Evolutionary conservation across 2,113 vertebrate species (phyloP).

Genomic region (Nycticryphes semicollaris): DNA sequence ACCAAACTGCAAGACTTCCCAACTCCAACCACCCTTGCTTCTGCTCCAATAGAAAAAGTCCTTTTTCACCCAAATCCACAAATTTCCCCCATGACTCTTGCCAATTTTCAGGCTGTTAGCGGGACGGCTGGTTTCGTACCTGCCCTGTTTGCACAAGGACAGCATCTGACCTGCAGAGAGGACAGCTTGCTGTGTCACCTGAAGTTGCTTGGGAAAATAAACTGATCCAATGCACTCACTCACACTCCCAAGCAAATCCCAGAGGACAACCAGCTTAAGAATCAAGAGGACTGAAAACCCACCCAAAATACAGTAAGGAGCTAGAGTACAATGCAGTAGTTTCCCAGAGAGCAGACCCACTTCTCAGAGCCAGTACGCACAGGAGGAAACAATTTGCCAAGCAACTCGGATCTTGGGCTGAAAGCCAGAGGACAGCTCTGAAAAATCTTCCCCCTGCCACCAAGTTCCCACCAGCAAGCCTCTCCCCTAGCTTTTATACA

Average conservation of each 20-base stretch:
- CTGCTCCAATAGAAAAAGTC: not conserved
- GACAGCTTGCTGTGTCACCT: not conserved
- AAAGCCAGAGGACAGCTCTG: constrained; percentile 24
- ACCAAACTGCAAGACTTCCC: not conserved
- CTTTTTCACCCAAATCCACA: constrained; percentile 11
- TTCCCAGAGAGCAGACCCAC: not conserved
- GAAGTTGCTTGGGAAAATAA: not conserved
- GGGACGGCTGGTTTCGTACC: not conserved
- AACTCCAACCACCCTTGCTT: not conserved
- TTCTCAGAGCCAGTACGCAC: not conserved
- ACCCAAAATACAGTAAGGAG: not conserved
- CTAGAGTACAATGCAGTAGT: not conserved
- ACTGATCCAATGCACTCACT: not conserved
- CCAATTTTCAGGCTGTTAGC: not conserved
- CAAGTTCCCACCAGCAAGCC: constrained; percentile 22
- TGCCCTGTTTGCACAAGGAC: not conserved
- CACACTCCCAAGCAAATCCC: not conserved
- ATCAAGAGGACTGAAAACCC: not conserved
- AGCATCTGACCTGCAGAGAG: not conserved
- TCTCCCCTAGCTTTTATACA: not conserved
- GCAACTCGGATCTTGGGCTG: constrained; percentile 8
- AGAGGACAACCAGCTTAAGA: not conserved
- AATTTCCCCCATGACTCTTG: not conserved
- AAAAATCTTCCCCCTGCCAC: constrained; percentile 9
- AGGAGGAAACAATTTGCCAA: constrained; percentile 29